Evolutionary conservation across 2,797 vertebrate species (phyloP), one percentile per base, ranked within the genome.

Genomic region (Hyperoplus immaculatus): DNA sequence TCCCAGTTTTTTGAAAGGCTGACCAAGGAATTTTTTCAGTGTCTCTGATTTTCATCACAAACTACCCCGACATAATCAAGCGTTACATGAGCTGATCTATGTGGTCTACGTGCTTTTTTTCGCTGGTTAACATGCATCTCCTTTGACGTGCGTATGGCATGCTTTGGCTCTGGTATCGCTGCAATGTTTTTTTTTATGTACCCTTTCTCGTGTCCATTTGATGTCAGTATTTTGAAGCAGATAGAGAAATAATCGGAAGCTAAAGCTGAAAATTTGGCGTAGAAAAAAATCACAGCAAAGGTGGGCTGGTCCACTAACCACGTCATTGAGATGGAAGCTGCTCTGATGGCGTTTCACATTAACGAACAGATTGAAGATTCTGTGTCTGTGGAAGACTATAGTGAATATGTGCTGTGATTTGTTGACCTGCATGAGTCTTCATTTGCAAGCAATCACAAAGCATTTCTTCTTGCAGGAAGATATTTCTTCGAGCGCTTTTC

Each of bases 221-320:
- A 80, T 87, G 80, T 80, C 78, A 80, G 61, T 82, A 85, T 85
- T 90, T 92, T 79, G 84, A 88, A 93, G 87, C 72, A 86, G 79
- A 92, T 84, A 81, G 64, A 70, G 85, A 92, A 88, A 84, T 92
- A 91, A 93, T 93, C 93, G 86, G 76, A 89, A 74, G 59, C 63
- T 83, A 36, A 75, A 81, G 80, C 65, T 46, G 12, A 75, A 56
- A 63, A 57, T 69, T 71, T 58, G 69, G 51, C 64, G 46, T 43
- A 54, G 65, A 62, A 66, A 29, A 84, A 75, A 86, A 87, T 82
- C 55, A 16, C 56, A 70, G 72, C 67, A 49, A 77, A 58, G 57
- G 61, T 66, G 66, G 47, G 66, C 69, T 60, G 42, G 60, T 73
- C 63, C 46, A 36, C 5, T 58, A 71, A 83, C 57, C 46, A n/a